These are phyloP conservation scores for Mormyrus iriodes DNA, from an alignment of 2,113 vertebrate genomes.

Conservation along the genomic window DNA sequence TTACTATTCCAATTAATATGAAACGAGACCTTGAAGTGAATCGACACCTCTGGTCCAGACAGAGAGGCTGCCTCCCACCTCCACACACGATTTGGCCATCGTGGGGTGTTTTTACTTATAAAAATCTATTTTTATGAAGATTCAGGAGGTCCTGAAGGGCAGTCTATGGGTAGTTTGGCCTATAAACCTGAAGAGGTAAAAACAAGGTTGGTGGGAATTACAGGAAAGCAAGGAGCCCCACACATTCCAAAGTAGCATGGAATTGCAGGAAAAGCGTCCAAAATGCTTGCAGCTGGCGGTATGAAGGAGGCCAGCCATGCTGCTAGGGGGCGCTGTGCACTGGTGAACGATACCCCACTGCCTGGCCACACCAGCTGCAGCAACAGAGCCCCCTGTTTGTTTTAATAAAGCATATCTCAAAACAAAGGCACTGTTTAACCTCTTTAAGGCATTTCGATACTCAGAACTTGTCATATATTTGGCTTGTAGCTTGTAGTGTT, in stretches of 20 bases:
- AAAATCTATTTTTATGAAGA: constrained; percentile 7
- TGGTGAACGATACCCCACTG: constrained; percentile 34
- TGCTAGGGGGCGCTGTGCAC: constrained; percentile 39
- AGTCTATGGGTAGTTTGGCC: constrained; percentile 43
- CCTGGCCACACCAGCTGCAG: constrained; percentile 39
- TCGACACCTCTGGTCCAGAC: constrained; percentile 52
- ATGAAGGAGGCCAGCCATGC: constrained; percentile 43
- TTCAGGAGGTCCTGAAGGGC: background rate
- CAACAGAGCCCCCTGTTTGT: constrained; percentile 37
- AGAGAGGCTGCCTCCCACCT: constrained; percentile 37
- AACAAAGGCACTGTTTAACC: constrained; percentile 15
- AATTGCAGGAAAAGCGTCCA: constrained; percentile 64
- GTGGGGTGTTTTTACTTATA: constrained; percentile 1
- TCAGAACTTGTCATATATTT: constrained; percentile 15
- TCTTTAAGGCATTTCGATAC: constrained; percentile 32
- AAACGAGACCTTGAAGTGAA: constrained; percentile 37
- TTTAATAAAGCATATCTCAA: constrained; percentile 33
- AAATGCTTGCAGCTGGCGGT: constrained; percentile 68
- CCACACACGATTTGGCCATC: background rate
- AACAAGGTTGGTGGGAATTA: constrained; percentile 2
- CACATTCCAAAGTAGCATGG: constrained; percentile 57
- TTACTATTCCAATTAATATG: constrained; percentile 24
- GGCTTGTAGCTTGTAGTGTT: background rate
- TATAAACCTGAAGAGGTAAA: constrained; percentile 22
- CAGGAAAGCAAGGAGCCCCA: constrained; percentile 36